Base-by-base conservation (phyloP, 1,140 invertebrate species). In the Hylyphantes graminicola region DNA sequence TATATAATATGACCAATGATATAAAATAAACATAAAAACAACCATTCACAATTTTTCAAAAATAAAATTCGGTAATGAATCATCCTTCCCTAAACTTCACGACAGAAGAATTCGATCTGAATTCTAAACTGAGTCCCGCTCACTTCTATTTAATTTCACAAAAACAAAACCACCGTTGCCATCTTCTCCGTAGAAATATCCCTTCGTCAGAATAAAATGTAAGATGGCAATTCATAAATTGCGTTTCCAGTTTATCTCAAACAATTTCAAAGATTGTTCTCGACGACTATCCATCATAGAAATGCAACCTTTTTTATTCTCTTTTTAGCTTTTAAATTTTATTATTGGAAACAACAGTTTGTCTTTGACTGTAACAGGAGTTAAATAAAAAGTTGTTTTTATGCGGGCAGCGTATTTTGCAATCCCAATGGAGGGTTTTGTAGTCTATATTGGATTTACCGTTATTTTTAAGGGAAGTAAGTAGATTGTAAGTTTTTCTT, bases 341-440 rank as follows among this genome's bases (percentile, higher is more conserved):
- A 81, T 81, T 81, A 81, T 81, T 81, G 67, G 68, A 63, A 81
- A 81, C 79, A 81, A 81, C 68, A 81, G 79, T 81, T 81, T 81
- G 79, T 73, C 68, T 73, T 17, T 73, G 57, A 12, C 57, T 53
- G 54, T 54, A 73, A 80, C 77, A 68, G 65, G 65, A 80, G 65
- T 59, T 53, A 54, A n/a, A 73, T 48, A 57, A 81, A 80, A 73
- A 53, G 35, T 17, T 55, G 54, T 74, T 74, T 57, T 74, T 57
- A 35, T 74, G 19, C 10, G 54, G 54, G 67, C 67, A 2, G 35
- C 35, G 35, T 35, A 35, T 35, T 35, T 35, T 1, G 5, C 5
- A 35, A 35, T 35, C 5, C 35, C 35, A 35, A 5, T 35, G 1
- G 35, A 35, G 35, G 35, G 1, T 35, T 35, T 35, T 2, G 35